Evolutionary conservation across 2,888 invertebrate species (phyloP).

Genomic region (Seira musarum): DNA sequence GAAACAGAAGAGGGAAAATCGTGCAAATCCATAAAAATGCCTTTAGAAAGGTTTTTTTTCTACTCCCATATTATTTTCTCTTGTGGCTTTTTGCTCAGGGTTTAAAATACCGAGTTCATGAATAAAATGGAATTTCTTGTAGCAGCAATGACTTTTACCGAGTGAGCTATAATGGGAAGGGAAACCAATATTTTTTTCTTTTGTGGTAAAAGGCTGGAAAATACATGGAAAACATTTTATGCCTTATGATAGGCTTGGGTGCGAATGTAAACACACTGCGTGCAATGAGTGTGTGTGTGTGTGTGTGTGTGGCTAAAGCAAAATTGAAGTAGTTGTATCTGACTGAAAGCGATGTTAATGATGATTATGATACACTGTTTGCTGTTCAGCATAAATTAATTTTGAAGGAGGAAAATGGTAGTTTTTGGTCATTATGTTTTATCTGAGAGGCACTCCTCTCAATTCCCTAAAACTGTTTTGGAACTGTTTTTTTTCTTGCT

Average conservation of each 20-base stretch:
- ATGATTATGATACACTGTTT: not conserved
- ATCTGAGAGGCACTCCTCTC: constrained; percentile 1
- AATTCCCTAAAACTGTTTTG: constrained; percentile 18
- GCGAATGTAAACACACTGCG: not conserved
- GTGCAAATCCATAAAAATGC: not conserved
- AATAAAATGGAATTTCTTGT: not conserved
- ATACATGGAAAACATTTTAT: not conserved
- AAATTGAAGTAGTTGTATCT: not conserved
- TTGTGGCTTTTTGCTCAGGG: not conserved
- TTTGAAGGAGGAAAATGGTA: constrained; percentile 3
- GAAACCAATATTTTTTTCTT: not conserved
- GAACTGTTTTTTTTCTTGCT: constrained; percentile 12
- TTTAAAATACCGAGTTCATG: not conserved
- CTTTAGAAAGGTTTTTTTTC: not conserved
- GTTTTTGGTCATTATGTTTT: constrained; percentile 33
- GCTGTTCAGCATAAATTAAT: constrained; percentile 9
- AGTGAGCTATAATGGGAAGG: not conserved
- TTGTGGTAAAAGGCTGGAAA: not conserved
- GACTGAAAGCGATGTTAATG: not conserved
- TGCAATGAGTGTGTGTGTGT: too few species aligned
- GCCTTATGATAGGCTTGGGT: not conserved
- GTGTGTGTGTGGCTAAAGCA: not conserved
- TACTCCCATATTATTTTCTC: not conserved
- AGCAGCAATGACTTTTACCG: not conserved
- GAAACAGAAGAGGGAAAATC: not conserved